Evolutionary conservation across 2,888 invertebrate genomes (phyloP).

Genomic region (Eupithecia inturbata): DNA sequence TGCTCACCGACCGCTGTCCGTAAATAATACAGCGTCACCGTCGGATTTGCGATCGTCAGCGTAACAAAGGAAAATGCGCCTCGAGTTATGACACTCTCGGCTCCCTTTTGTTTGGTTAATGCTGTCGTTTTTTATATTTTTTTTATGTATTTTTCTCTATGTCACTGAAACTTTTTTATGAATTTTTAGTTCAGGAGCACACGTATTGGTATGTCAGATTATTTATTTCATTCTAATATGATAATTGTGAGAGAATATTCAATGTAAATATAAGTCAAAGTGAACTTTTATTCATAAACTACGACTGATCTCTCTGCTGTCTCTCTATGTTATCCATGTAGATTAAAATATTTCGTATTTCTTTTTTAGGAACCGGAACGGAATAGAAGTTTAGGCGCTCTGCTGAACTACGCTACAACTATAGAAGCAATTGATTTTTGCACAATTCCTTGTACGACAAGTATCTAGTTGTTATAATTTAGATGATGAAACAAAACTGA

Average conservation of each 20-base stretch:
- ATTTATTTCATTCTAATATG: not conserved
- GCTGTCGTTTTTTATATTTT: constrained; percentile 62
- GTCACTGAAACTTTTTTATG: constrained; percentile 41
- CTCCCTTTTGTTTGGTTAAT: constrained; percentile 77
- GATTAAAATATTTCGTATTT: not conserved
- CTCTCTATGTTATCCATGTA: not conserved
- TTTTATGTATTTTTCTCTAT: constrained; percentile 49
- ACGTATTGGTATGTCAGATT: not conserved
- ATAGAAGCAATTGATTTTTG: not conserved
- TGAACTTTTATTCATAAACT: not conserved
- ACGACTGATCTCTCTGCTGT: not conserved
- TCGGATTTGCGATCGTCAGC: constrained; percentile 73
- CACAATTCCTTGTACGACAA: not conserved
- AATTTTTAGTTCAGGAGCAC: constrained; percentile 42
- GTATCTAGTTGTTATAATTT: not conserved
- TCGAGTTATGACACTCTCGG: constrained; percentile 76
- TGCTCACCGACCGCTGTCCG: constrained; percentile 43
- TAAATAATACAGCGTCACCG: constrained; percentile 70
- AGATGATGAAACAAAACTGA: constrained; percentile 3
- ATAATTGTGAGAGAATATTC: not conserved
- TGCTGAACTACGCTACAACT: not conserved
- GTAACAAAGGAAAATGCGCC: constrained; percentile 76
- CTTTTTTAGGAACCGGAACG: not conserved
- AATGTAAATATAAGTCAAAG: not conserved
- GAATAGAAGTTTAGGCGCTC: not conserved